phyloP scores from a whole-genome alignment of 1,140 invertebrate genomes.

The Bicyclus anynana region DNA sequence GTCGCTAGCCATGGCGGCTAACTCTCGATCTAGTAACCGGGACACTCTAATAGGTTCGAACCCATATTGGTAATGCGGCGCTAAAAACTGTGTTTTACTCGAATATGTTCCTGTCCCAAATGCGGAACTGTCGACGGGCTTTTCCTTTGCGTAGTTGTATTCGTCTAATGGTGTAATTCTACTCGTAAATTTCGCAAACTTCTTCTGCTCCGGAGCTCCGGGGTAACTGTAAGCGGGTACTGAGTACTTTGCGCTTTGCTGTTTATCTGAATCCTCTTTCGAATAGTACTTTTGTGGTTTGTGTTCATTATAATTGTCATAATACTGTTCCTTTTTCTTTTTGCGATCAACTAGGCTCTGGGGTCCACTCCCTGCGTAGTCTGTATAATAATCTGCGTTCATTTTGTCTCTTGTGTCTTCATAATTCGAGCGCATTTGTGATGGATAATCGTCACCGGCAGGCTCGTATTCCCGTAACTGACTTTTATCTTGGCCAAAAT shows the following conservation, averaged over 20 bases:
- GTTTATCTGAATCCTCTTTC: slow-evolving; percentile 41
- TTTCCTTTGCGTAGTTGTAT: slow-evolving; percentile 45
- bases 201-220: slow-evolving; percentile 31
- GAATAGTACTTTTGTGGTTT: slow-evolving; percentile 45
- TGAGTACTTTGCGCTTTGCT: slow-evolving; percentile 44
- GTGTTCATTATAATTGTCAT: slow-evolving; percentile 50
- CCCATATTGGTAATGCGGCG: slow-evolving; percentile 71
- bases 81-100: slow-evolving; percentile 57
- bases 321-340: slow-evolving; percentile 56
- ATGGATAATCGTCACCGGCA: slow-evolving; percentile 54
- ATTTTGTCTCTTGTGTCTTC: slow-evolving; percentile 58
- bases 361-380: slow-evolving; percentile 53
- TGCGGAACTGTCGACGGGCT: slow-evolving; percentile 46
- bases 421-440: slow-evolving; percentile 45
- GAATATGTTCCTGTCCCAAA: slow-evolving; percentile 45
- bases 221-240: slow-evolving; percentile 30
- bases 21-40: slow-evolving; percentile 46
- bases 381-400: slow-evolving; percentile 57
- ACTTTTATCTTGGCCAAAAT: slow-evolving; percentile 44
- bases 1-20: slow-evolving; percentile 60
- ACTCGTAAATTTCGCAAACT: slow-evolving; percentile 41
- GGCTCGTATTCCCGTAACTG: slow-evolving; percentile 57
- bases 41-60: slow-evolving; percentile 62
- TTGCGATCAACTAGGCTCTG: slow-evolving; percentile 45
- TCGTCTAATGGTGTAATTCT: slow-evolving; percentile 10